A percentile compares a stretch with the other conserved stretches of the same genome.
phyloP scores from a whole-genome alignment of 2,797 vertebrate genomes.

The Glyptemys insculpta region DNA sequence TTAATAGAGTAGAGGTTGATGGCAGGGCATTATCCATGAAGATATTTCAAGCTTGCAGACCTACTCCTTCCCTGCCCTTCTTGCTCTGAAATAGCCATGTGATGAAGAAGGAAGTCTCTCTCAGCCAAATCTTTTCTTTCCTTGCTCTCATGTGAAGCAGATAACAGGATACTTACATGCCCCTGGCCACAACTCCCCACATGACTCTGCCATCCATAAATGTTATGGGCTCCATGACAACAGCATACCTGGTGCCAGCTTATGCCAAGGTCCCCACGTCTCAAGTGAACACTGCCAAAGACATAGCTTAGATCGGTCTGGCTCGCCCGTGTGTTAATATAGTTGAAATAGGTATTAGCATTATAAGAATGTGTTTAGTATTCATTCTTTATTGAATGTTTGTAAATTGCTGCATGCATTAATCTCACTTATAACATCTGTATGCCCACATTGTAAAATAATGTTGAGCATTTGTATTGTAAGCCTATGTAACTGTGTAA shows the following conservation, averaged over 20 bases:
- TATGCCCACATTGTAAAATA: neutral
- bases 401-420: neutral
- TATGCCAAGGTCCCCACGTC: neutral
- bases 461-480: neutral
- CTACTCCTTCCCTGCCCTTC: neutral
- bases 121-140: neutral
- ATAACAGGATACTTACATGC: neutral
- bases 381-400: neutral
- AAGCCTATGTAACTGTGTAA: neutral
- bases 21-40: neutral
- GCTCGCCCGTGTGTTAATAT: neutral
- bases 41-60: neutral
- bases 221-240: neutral
- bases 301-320: neutral
- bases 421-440: neutral
- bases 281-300: neutral
- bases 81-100: neutral
- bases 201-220: neutral
- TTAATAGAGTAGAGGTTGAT: neutral
- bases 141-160: neutral
- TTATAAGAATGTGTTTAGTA: neutral
- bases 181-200: neutral
- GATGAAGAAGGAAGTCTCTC: neutral
- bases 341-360: neutral
- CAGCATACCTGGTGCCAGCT: neutral